Base-by-base conservation (phyloP, 2,888 invertebrate species). In the Amblyjoppa proteus region DNA sequence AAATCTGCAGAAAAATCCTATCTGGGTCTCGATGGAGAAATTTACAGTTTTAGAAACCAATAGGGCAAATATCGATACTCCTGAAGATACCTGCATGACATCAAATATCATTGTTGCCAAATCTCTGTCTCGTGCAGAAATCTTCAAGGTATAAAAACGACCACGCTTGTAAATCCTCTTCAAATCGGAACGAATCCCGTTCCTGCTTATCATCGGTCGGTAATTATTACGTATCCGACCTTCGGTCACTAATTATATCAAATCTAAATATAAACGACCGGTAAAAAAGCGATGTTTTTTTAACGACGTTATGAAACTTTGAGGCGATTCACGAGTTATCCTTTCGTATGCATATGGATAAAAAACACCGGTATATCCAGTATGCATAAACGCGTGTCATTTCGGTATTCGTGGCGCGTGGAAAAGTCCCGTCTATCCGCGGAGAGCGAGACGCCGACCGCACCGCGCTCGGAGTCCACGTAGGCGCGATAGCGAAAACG, bases 401-500 rank as follows among this genome's bases (percentile, higher is more conserved):
- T 74, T 83, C 28, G 83, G 73, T 81, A 80, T 85, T 85, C 83
- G 85, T 49, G 68, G 70, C 77, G 77, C 85, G 83, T 85, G 83
- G 73, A 85, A 80, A 81, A 79, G 80, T 85, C 85, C 83, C 85
- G 85, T 77, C 77, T 53, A 28, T 69, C 28, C 68, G 77, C 25
- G 16, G 45, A 41, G 31, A 13, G 53, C 45, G 78, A 75, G 69
- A 74, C 76, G 69, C 38, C 61, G 25, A 25, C 58, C 25, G 20
- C 16, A n/a, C 5, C 58, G 58, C 28, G 2, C 58, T 25, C 79
- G 66, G 56, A 71, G 79, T 51, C 77, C 84, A 80, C 85, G 80
- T 80, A 80, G 74, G 38, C 61, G 79, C 85, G 85, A 85, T 83
- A 85, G 82, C 73, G 82, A 85, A 85, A 85, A 85, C 85, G 85